These are phyloP conservation scores for Xestia ashworthii DNA, from an alignment of 2,888 invertebrate species.

Conservation along the genomic window DNA sequence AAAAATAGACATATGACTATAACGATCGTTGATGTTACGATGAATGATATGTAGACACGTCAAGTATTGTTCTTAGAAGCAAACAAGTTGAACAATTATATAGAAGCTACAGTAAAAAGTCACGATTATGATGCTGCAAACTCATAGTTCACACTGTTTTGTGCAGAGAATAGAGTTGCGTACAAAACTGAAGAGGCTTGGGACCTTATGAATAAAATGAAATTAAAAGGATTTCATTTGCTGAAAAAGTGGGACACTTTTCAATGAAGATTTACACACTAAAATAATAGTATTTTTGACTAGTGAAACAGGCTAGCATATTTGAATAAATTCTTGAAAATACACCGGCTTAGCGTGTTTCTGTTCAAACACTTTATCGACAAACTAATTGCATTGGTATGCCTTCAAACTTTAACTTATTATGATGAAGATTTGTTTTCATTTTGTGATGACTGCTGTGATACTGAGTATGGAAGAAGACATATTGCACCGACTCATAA, in stretches of 20 bases:
- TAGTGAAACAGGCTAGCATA: neutral
- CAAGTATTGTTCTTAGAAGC: slow-evolving; percentile 51
- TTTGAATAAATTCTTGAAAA: neutral
- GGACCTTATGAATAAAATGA: slow-evolving; percentile 7
- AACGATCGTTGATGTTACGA: slow-evolving; percentile 15
- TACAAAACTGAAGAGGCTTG: neutral
- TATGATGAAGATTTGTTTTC: neutral
- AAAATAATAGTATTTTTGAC: neutral
- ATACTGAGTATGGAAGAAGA: neutral
- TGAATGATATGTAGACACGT: slow-evolving; percentile 42
- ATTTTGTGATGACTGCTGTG: neutral
- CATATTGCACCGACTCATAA: neutral
- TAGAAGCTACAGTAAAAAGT: slow-evolving; percentile 35
- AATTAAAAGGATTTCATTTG: slow-evolving; percentile 32
- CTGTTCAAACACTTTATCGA: neutral
- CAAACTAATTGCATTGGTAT: neutral
- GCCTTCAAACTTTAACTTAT: neutral
- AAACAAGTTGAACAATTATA: slow-evolving; percentile 42
- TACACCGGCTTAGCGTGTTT: neutral
- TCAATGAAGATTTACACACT: slow-evolving; percentile 4
- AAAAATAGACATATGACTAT: slow-evolving; percentile 32
- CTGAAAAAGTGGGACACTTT: neutral
- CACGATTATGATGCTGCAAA: slow-evolving; percentile 18
- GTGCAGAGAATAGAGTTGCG: neutral
- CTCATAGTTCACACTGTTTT: slow-evolving; percentile 47